Conservation (phyloP, 2,888 invertebrate species). For the Calameuta filiformis region DNA sequence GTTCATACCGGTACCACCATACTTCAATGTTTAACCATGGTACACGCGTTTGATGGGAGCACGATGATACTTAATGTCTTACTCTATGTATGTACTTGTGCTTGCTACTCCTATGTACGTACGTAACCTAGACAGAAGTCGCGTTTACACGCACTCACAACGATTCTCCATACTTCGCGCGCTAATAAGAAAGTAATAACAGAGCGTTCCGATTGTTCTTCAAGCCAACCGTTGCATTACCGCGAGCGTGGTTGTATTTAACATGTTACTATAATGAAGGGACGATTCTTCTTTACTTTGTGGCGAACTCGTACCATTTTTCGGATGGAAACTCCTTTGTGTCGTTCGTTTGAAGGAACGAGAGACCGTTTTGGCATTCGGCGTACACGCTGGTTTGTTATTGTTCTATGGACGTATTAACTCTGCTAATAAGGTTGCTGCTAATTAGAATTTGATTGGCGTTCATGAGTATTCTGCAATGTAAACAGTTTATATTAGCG, state of each 20-base stretch:
- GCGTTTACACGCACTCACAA: not conserved
- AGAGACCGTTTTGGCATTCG: not conserved
- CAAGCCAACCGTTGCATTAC: not conserved
- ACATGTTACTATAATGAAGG: not conserved
- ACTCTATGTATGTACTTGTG: not conserved
- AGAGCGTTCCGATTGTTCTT: constrained; percentile 8
- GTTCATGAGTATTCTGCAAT: not conserved
- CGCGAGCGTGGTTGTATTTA: not conserved
- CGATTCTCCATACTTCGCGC: not conserved
- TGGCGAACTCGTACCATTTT: not conserved
- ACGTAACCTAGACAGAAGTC: not conserved
- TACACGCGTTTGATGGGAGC: not conserved
- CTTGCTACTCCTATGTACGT: not conserved
- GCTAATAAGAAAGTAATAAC: constrained; percentile 9
- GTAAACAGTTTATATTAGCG: not conserved
- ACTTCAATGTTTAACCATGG: not conserved
- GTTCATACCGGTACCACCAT: not conserved
- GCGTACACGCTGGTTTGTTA: not conserved
- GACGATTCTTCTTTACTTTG: not conserved
- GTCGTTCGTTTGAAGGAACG: not conserved
- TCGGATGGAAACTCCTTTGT: not conserved
- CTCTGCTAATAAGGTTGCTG: not conserved
- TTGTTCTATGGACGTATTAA: not conserved
- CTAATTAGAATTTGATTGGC: not conserved
- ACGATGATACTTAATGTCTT: not conserved